Base-by-base conservation (phyloP, 2,113 vertebrate genomes). In the Leptocoma aspasia region DNA sequence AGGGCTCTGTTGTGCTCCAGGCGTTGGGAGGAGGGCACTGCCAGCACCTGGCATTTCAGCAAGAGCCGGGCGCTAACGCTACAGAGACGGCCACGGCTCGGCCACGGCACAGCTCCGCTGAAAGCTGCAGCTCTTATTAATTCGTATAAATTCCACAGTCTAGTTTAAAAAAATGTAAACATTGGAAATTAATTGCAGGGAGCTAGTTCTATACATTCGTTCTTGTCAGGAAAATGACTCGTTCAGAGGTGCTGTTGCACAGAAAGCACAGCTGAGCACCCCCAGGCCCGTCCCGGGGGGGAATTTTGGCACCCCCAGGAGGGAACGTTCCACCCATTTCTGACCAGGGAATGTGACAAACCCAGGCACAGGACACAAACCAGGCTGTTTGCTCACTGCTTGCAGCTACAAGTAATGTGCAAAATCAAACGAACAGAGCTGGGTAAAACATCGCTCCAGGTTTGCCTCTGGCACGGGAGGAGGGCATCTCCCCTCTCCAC, bases 131-230 rank as follows among this genome's bases (percentile, higher is more conserved):
- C 94, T 95, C 96, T 54, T 87, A 95, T 95, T 95, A 96, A 96
- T 94, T 90, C 64, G 97, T 91, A 97, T 90, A 91, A 97, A 97
- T 92, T 96, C 98, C 98, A 98, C 97, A 98, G 98, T 98, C 97
- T 98, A 96, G 96, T 96, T 97, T 89, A 97, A 97, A 98, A 98
- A 98, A 98, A 98, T 98, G 98, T 98, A 98, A 98, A 98, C 98
- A 98, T 95, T 95, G 98, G 96, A 97, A 97, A 98, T 98, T 96
- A 98, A 98, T 97, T 90, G 98, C 97, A 96, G 96, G 97, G 96
- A 95, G 97, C 97, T 69, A 94, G 90, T 95, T 97, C 97, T 98
- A 97, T 98, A 98, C 98, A 98, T 98, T 98, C 98, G 97, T 97
- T 97, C 96, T 98, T 97, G 98, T 98, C 98, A 98, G 96, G 97